A percentile compares a stretch with the other conserved stretches of the same genome.
Evolutionary conservation across 2,888 invertebrate species (phyloP).

Genomic region (Linyphia triangularis): DNA sequence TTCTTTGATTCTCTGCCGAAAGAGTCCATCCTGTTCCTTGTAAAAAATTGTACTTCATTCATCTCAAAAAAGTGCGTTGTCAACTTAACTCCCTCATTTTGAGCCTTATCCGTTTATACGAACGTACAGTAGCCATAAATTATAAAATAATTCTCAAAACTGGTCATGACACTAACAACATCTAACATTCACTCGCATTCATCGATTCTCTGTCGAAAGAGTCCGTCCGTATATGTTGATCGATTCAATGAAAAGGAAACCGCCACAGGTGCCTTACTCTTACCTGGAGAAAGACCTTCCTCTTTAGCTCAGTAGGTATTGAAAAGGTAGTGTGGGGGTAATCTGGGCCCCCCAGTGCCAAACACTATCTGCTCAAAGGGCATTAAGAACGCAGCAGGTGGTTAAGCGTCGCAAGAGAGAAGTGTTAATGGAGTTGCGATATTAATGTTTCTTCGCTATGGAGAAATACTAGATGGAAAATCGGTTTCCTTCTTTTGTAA

Average conservation of each 20-base stretch:
- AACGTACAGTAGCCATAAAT: too few species aligned
- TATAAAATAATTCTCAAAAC: too few species aligned
- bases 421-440: conserved; percentile 2
- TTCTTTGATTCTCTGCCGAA: too few species aligned
- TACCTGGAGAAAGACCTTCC: conserved; percentile 2
- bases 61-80: too few species aligned
- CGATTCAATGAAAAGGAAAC: conserved; percentile 14
- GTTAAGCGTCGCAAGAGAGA: neutral
- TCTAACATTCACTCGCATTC: too few species aligned
- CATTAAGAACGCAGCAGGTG: conserved; percentile 5
- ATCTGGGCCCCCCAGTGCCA: conserved; percentile 23
- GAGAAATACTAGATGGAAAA: neutral
- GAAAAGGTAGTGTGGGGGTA: neutral
- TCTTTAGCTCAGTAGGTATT: neutral
- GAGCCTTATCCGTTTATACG: too few species aligned
- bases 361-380: conserved; percentile 10
- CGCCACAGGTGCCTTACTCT: conserved; percentile 10
- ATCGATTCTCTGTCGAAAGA: too few species aligned
- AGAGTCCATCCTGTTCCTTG: too few species aligned
- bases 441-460: neutral
- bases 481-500: neutral
- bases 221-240: neutral
- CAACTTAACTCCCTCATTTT: too few species aligned
- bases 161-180: too few species aligned
- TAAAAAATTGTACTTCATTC: too few species aligned